Conservation (phyloP, 2,797 vertebrate species). For the Malacoctenus gilli region DNA sequence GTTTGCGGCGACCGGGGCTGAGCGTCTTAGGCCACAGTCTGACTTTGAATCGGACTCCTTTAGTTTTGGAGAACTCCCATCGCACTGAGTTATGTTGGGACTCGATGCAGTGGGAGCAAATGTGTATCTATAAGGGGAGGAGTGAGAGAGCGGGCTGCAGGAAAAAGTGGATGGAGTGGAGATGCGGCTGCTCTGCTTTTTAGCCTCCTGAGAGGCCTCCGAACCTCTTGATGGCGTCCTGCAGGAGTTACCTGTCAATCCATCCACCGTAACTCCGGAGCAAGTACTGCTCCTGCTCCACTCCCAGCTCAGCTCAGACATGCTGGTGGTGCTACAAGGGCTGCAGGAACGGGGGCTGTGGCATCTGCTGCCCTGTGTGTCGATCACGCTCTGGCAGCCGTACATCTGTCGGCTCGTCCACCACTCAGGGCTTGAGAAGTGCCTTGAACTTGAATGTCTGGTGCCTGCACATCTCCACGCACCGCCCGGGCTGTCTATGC, state of each 20-base stretch:
- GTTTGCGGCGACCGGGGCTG: conserved; percentile 26
- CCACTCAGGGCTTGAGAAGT: conserved; percentile 68
- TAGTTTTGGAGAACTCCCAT: conserved; percentile 18
- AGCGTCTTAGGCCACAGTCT: conserved; percentile 10
- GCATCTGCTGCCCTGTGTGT: conserved; percentile 45
- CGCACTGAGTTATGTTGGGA: conserved; percentile 16
- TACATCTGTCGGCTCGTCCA: conserved; percentile 56
- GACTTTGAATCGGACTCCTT: conserved; percentile 34
- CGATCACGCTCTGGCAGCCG: conserved; percentile 50
- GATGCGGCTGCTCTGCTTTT: conserved; percentile 36
- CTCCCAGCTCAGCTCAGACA: conserved; percentile 80
- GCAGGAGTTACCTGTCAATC: conserved; percentile 18
- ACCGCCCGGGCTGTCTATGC: conserved; percentile 57
- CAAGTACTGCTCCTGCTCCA: conserved; percentile 74
- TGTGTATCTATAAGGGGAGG: conserved; percentile 26
- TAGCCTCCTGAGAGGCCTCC: conserved; percentile 24
- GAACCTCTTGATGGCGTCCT: conserved; percentile 14
- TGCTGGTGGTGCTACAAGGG: conserved; percentile 75
- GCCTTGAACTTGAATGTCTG: conserved; percentile 50
- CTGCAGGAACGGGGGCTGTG: conserved; percentile 74
- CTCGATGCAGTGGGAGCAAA: conserved; percentile 5
- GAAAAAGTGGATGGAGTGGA: conserved; percentile 27
- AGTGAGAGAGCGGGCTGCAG: conserved; percentile 25
- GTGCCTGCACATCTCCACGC: conserved; percentile 42
- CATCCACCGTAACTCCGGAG: conserved; percentile 44